Evolutionary conservation across 2,888 invertebrate species (phyloP).

Genomic region (Chymomyza amoena): DNA sequence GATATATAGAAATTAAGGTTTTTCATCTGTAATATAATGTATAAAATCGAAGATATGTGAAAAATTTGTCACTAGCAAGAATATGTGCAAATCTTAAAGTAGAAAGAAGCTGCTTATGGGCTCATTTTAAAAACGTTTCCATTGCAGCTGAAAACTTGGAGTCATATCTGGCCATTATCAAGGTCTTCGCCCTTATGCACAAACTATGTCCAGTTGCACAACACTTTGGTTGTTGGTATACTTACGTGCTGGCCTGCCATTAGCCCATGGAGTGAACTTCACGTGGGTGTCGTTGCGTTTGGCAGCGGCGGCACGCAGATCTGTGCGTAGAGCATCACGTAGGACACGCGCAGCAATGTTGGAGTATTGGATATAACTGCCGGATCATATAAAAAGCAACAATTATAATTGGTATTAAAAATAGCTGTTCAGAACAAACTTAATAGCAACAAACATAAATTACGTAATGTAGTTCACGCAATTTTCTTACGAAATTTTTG

Average conservation of each 20-base stretch:
- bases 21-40: conserved; percentile 53
- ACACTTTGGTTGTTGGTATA: conserved; percentile 49
- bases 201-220: not conserved
- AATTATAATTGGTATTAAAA: conserved; percentile 3
- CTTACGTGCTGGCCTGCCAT: conserved; percentile 93
- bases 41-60: not conserved
- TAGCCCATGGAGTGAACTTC: conserved; percentile 92
- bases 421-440: not conserved
- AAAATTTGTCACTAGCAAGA: not conserved
- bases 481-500: not conserved
- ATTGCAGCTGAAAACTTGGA: not conserved
- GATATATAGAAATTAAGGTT: conserved; percentile 36
- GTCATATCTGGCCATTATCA: not conserved
- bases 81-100: not conserved
- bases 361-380: conserved; percentile 97
- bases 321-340: conserved; percentile 88
- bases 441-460: conserved; percentile 37
- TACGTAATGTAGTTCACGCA: conserved; percentile 48
- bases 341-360: conserved; percentile 93
- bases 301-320: conserved; percentile 85
- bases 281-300: conserved; percentile 88
- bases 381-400: conserved; percentile 5
- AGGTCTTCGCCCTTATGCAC: not conserved
- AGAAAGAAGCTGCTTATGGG: not conserved
- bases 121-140: not conserved